phyloP scores from a whole-genome alignment of 2,113 vertebrate species.

The Chionis minor region DNA sequence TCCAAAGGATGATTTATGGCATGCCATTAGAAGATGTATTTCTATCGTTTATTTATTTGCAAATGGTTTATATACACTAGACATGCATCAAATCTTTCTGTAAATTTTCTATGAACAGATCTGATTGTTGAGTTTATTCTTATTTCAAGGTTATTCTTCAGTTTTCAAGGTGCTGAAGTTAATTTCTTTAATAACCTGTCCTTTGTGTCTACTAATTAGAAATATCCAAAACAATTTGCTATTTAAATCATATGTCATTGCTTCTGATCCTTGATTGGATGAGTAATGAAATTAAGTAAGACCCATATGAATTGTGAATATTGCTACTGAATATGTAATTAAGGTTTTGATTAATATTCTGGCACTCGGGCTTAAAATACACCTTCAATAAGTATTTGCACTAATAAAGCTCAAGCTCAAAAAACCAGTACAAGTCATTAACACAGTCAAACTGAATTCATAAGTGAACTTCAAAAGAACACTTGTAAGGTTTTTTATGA shows the following conservation, averaged over 20 bases:
- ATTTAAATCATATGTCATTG: slow-evolving; percentile 50
- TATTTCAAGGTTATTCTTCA: slow-evolving; percentile 50
- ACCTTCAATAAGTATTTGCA: slow-evolving; percentile 46
- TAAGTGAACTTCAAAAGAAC: slow-evolving; percentile 51
- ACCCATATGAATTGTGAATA: slow-evolving; percentile 41
- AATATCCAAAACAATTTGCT: slow-evolving; percentile 49
- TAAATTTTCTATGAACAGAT: not conserved
- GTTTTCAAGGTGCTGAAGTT: slow-evolving; percentile 5
- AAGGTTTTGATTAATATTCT: slow-evolving; percentile 55
- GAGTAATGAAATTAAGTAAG: slow-evolving; percentile 54
- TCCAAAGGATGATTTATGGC: not conserved
- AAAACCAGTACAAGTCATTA: slow-evolving; percentile 40
- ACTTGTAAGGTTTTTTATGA: not conserved
- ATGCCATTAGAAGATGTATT: not conserved
- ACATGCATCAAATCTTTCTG: not conserved
- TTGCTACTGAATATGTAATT: slow-evolving; percentile 55
- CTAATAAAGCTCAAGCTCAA: slow-evolving; percentile 41
- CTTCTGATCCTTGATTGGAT: slow-evolving; percentile 51
- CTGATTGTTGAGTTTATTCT: not conserved
- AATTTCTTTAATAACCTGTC: slow-evolving; percentile 37
- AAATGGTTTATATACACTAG: not conserved
- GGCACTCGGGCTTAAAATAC: slow-evolving; percentile 46
- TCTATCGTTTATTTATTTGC: not conserved
- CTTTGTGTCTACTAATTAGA: slow-evolving; percentile 43
- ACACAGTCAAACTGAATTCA: slow-evolving; percentile 35